Evolutionary conservation across 2,888 invertebrate genomes (phyloP).

Genomic region (Stegophylla sp.): DNA sequence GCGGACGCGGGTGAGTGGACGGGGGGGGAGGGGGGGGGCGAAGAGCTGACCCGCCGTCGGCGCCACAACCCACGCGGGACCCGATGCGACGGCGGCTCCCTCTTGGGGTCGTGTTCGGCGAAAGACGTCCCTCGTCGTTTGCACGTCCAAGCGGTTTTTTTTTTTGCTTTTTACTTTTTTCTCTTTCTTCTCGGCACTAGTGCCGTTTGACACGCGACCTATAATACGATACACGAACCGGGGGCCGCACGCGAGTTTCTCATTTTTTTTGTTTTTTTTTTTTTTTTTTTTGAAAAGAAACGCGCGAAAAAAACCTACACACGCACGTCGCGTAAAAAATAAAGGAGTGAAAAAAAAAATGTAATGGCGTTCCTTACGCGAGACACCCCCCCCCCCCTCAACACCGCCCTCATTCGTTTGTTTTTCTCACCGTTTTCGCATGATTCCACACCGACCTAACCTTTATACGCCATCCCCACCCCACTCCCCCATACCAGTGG

Average conservation of each 20-base stretch:
- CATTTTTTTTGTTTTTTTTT: no score
- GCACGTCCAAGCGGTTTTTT: no score
- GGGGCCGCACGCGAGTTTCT: neutral
- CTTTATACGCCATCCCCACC: no score
- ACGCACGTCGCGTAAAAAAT: no score
- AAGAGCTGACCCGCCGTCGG: slow-evolving; percentile 14
- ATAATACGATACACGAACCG: neutral
- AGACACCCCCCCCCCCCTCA: neutral
- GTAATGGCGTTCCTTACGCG: no score
- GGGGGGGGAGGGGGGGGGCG: no score
- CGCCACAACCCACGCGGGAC: neutral
- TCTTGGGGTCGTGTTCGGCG: neutral
- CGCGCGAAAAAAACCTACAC: neutral
- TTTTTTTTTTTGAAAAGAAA: neutral
- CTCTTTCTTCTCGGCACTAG: neutral
- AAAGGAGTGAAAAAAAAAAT: no score
- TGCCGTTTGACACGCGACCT: neutral
- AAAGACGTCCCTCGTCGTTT: slow-evolving; percentile 1
- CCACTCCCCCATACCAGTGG: no score
- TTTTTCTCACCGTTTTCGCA: neutral
- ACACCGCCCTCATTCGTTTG: neutral
- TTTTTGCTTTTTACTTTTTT: no score
- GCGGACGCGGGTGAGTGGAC: no score
- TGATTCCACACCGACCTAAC: no score
- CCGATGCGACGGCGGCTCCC: neutral